phyloP scores from a whole-genome alignment of 2,888 invertebrate species.

The Limnephilus rhombicus region DNA sequence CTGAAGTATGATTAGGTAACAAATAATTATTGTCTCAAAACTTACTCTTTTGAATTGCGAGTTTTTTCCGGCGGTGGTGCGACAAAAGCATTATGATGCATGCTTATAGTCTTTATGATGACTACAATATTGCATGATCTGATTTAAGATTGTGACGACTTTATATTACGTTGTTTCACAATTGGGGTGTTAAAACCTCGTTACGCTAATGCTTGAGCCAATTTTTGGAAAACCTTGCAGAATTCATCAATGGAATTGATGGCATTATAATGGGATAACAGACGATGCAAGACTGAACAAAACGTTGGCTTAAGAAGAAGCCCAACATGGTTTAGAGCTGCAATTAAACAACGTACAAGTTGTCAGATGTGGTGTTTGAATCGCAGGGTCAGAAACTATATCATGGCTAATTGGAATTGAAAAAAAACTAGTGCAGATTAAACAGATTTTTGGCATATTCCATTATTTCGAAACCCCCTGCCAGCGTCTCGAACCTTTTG shows the following conservation, averaged over 20 bases:
- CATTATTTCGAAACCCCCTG: slow-evolving; percentile 51
- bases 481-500: slow-evolving; percentile 84
- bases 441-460: slow-evolving; percentile 27
- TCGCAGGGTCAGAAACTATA: not conserved
- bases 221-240: not conserved
- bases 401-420: no score
- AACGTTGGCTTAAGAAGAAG: not conserved
- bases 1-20: no score
- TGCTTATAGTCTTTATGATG: no score
- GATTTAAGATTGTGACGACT: not conserved
- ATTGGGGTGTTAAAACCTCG: not conserved
- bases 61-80: no score
- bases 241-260: not conserved
- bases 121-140: no score
- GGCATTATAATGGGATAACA: not conserved
- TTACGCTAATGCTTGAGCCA: not conserved
- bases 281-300: not conserved
- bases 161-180: not conserved
- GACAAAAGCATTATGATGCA: no score
- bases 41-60: no score
- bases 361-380: no score
- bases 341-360: not conserved
- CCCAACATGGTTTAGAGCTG: not conserved
- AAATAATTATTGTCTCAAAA: no score
- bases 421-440: not conserved